These are phyloP conservation scores for Castor canadensis DNA, from an alignment of 2,113 vertebrate genomes.

Conservation along the genomic window DNA sequence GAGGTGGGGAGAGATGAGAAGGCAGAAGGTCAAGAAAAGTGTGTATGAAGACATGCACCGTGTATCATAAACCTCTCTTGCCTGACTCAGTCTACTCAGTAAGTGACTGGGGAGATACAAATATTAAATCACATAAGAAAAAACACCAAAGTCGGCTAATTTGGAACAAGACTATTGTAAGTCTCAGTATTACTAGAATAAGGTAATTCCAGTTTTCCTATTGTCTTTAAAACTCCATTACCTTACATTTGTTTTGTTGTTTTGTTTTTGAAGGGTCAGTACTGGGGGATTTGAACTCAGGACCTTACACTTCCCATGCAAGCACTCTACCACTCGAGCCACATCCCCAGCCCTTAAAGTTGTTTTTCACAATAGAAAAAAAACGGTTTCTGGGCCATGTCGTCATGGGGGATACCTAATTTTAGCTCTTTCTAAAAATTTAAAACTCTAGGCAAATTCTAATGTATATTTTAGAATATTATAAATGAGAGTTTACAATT, in stretches of 20 bases:
- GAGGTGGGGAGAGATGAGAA: not conserved
- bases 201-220: not conserved
- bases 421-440: not conserved
- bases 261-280: too few relatives aligned
- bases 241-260: not conserved
- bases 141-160: slow-evolving; percentile 21
- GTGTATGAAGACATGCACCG: not conserved
- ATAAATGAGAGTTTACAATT: not conserved
- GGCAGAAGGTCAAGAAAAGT: not conserved
- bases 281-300: too few relatives aligned
- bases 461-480: slow-evolving; percentile 30
- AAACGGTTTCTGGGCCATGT: not conserved
- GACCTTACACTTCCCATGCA: too few relatives aligned
- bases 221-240: not conserved
- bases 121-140: not conserved
- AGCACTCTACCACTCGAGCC: too few relatives aligned
- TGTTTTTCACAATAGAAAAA: not conserved
- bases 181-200: not conserved
- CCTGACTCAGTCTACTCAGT: not conserved
- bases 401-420: not conserved
- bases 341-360: too few relatives aligned
- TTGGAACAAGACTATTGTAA: not conserved
- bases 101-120: not conserved
- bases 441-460: not conserved
- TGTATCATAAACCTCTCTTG: not conserved